These are phyloP conservation scores for Bombus pascuorum DNA, from an alignment of 1,140 invertebrate genomes.

Conservation along the genomic window DNA sequence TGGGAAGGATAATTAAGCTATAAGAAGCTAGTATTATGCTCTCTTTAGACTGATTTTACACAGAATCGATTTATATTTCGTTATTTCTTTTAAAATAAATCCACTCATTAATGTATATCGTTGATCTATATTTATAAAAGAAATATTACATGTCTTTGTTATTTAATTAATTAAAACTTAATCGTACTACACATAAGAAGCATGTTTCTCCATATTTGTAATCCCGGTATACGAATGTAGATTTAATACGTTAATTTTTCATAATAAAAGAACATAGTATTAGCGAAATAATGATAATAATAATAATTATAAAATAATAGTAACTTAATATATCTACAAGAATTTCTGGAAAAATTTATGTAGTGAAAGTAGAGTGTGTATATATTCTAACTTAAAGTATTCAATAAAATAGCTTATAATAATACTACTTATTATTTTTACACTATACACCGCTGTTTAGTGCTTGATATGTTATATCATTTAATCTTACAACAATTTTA, in stretches of 20 bases:
- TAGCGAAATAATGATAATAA: slow-evolving; percentile 10
- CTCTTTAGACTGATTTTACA: slow-evolving; percentile 43
- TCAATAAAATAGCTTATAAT: slow-evolving; percentile 50
- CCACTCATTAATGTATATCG: slow-evolving; percentile 54
- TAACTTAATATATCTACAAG: slow-evolving; percentile 34
- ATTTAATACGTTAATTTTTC: slow-evolving; percentile 52
- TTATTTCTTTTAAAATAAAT: slow-evolving; percentile 52
- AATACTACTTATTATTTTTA: neutral
- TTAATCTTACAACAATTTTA: neutral
- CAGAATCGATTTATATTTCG: slow-evolving; percentile 63
- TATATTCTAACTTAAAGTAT: slow-evolving; percentile 52
- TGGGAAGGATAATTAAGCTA: slow-evolving; percentile 23
- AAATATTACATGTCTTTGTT: slow-evolving; percentile 11
- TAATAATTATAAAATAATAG: slow-evolving; percentile 24
- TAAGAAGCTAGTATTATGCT: slow-evolving; percentile 43
- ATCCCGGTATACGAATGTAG: slow-evolving; percentile 36
- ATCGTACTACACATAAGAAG: neutral
- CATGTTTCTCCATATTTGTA: slow-evolving; percentile 30
- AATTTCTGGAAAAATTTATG: slow-evolving; percentile 31
- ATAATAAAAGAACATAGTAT: slow-evolving; percentile 35
- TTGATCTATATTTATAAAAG: slow-evolving; percentile 55
- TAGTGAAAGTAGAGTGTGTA: slow-evolving; percentile 56
- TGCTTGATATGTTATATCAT: neutral
- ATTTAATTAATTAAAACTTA: slow-evolving; percentile 34
- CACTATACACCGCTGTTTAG: neutral